Conservation (phyloP, 2,888 invertebrate species). For the Drosophila mercatorum region DNA sequence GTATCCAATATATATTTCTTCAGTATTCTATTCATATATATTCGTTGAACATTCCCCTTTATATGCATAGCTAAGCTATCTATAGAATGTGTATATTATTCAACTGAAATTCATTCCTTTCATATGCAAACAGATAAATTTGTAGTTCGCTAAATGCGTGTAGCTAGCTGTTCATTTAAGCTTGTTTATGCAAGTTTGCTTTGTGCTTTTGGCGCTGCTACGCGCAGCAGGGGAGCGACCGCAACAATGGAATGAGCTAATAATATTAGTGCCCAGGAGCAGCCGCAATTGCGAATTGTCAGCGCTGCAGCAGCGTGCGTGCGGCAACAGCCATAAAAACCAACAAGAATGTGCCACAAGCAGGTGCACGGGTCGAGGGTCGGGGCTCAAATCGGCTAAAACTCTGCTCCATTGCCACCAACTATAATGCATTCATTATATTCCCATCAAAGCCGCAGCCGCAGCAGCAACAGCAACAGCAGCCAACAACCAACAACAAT, state of each 20-base stretch:
- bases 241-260: constrained; percentile 8
- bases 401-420: constrained; percentile 4
- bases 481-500: neutral
- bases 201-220: neutral
- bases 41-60: no score
- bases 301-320: constrained; percentile 17
- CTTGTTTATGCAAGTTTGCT: neutral
- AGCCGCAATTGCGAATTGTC: constrained; percentile 20
- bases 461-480: neutral
- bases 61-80: no score
- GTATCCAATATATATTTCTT: no score
- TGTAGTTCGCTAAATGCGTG: neutral
- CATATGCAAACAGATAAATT: neutral
- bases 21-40: no score
- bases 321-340: constrained; percentile 1
- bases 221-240: neutral
- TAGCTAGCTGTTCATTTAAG: neutral
- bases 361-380: neutral
- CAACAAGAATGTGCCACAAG: constrained; percentile 2
- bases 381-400: constrained; percentile 6
- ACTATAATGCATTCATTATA: constrained; percentile 16
- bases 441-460: neutral
- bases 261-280: constrained; percentile 9
- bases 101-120: no score
- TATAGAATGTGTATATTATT: no score